These are phyloP conservation scores for Notarius quadriscutis DNA, from an alignment of 2,113 vertebrate genomes.

Conservation along the genomic window DNA sequence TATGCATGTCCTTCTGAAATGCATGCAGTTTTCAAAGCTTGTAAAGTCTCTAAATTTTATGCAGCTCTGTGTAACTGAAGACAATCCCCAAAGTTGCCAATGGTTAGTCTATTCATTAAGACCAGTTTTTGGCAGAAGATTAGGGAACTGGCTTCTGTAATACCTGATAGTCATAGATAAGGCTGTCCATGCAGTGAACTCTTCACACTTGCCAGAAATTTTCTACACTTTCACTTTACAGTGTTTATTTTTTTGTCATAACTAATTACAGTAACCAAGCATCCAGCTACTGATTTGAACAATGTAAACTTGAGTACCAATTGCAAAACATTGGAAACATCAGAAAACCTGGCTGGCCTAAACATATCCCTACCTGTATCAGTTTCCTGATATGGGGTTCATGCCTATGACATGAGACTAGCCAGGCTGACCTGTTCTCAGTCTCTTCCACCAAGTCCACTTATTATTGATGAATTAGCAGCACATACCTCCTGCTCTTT, in stretches of 20 bases:
- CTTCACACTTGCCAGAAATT: background rate
- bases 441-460: slow-evolving; percentile 29
- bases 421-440: slow-evolving; percentile 14
- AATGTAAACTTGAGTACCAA: background rate
- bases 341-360: background rate
- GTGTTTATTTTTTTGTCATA: background rate
- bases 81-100: background rate
- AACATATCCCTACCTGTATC: background rate
- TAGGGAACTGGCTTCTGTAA: background rate
- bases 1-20: background rate
- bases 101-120: background rate
- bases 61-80: slow-evolving; percentile 18
- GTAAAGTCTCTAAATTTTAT: slow-evolving; percentile 8
- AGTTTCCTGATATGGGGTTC: background rate
- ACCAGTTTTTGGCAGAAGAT: background rate
- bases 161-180: too few relatives aligned
- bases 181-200: background rate
- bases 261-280: background rate
- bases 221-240: background rate
- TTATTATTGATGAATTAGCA: slow-evolving; percentile 40
- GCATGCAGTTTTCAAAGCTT: background rate
- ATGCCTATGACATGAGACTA: slow-evolving; percentile 23
- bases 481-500: slow-evolving; percentile 29
- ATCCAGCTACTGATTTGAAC: background rate
- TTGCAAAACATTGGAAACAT: background rate